Percentiles rank a stretch among this genome's conserved stretches.
Conservation (phyloP, 1,140 invertebrate species). For the Drosophila prosaltans region DNA sequence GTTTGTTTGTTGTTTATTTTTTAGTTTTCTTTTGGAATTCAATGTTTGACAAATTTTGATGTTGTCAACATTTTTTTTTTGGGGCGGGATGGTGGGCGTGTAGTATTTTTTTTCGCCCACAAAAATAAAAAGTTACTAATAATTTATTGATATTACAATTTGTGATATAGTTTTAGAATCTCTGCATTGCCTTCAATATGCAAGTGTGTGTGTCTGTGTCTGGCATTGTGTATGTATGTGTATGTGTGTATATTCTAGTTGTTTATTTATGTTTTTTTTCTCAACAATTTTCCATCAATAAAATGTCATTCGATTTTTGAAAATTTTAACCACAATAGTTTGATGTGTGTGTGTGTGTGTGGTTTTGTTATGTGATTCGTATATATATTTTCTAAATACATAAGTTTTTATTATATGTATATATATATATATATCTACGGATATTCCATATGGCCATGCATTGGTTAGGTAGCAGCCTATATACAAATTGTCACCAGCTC, state of each 20-base stretch:
- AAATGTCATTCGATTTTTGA: conserved; percentile 39
- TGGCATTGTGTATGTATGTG: conserved; percentile 10
- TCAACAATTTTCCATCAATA: conserved; percentile 35
- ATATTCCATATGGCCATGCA: conserved; percentile 37
- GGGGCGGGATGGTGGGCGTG: neutral
- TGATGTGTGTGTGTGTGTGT: conserved; percentile 27
- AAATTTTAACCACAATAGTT: conserved; percentile 34
- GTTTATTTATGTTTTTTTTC: conserved; percentile 60
- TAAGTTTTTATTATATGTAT: conserved; percentile 6
- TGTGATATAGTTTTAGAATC: conserved; percentile 64
- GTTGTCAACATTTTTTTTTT: conserved; percentile 41
- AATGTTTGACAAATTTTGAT: conserved; percentile 47
- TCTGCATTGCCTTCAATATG: conserved; percentile 37
- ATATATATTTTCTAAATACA: conserved; percentile 33
- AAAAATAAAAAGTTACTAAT: conserved; percentile 56
- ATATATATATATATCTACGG: conserved; percentile 12
- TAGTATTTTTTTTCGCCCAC: conserved; percentile 35
- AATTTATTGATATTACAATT: conserved; percentile 68
- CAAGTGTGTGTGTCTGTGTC: conserved; percentile 16
- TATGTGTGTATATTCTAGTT: conserved; percentile 36
- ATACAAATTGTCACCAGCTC: conserved; percentile 66
- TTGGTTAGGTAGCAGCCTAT: conserved; percentile 47
- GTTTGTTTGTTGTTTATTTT: conserved; percentile 20
- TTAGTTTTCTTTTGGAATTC: conserved; percentile 24
- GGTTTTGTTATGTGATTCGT: neutral